These are phyloP conservation scores for Valencia hispanica DNA, from an alignment of 2,797 vertebrate genomes.

Conservation along the genomic window DNA sequence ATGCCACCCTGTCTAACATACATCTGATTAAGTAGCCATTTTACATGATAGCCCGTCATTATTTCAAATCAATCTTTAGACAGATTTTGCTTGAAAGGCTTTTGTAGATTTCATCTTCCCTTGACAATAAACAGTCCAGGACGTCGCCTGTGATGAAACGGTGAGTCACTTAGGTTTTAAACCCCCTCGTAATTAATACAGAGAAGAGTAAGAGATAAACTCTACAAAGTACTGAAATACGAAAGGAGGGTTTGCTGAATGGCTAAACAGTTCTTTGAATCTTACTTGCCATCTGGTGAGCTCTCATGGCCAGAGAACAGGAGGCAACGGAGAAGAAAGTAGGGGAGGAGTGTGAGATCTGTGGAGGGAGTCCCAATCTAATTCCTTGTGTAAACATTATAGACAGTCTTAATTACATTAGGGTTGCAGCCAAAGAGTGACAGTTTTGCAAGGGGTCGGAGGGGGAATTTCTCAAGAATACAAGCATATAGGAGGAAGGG, in stretches of 20 bases:
- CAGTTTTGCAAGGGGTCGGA: conserved; percentile 27
- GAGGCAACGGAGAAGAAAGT: conserved; percentile 21
- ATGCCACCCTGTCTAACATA: conserved; percentile 61
- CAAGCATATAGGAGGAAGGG: conserved; percentile 1
- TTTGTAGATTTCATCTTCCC: neutral
- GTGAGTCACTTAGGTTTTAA: conserved; percentile 13
- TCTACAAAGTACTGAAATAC: conserved; percentile 13
- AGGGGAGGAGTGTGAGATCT: conserved; percentile 30
- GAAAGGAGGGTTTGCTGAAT: conserved; percentile 27
- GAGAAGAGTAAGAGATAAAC: conserved; percentile 16
- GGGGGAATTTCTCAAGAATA: conserved; percentile 7
- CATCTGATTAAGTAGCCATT: conserved; percentile 70
- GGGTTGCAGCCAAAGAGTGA: conserved; percentile 44
- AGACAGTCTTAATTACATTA: conserved; percentile 66
- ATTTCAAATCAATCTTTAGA: conserved; percentile 62
- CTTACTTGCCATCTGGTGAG: conserved; percentile 59
- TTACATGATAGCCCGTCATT: conserved; percentile 63
- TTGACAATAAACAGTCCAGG: conserved; percentile 24
- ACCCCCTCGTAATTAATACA: no score
- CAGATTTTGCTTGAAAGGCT: conserved; percentile 45
- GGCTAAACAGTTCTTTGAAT: conserved; percentile 36
- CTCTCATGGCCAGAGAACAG: conserved; percentile 36
- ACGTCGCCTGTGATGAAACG: conserved; percentile 19
- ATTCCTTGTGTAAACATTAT: conserved; percentile 63
- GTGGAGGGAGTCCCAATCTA: conserved; percentile 45